Evolutionary conservation across 2,113 vertebrate genomes (phyloP).

Genomic region (Lampris incognitus): DNA sequence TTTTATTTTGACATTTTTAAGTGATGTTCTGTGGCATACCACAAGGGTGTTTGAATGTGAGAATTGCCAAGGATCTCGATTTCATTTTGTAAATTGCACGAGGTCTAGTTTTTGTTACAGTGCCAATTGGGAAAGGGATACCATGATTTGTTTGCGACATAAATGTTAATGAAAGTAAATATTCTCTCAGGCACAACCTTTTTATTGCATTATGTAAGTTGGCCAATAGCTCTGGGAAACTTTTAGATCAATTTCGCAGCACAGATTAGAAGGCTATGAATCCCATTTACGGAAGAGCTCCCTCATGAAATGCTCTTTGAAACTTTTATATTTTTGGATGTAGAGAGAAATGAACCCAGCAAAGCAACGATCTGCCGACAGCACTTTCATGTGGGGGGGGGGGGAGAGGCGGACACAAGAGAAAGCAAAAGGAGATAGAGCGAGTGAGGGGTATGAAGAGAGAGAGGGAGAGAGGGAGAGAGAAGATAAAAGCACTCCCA

Average conservation of each 20-base stretch:
- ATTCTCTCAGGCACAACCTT: conserved; percentile 75
- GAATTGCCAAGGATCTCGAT: conserved; percentile 8
- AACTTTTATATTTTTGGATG: conserved; percentile 85
- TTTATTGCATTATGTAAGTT: conserved; percentile 82
- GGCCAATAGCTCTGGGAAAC: conserved; percentile 83
- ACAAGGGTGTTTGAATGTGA: conserved; percentile 32
- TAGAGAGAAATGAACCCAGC: conserved; percentile 79
- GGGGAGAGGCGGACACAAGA: conserved; percentile 60
- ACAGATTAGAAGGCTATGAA: conserved; percentile 86
- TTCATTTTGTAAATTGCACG: conserved; percentile 29
- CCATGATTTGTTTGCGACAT: conserved; percentile 74
- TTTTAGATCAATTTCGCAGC: conserved; percentile 85
- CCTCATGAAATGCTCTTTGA: conserved; percentile 84
- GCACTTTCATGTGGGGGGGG: conserved; percentile 79
- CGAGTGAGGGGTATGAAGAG: conserved; percentile 61
- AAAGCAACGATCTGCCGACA: conserved; percentile 82
- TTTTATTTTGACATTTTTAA: conserved; percentile 46
- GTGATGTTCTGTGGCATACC: conserved; percentile 7
- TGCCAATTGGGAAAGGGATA: conserved; percentile 34
- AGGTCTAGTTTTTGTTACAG: conserved; percentile 46
- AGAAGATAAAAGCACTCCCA: conserved; percentile 83
- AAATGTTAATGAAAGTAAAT: conserved; percentile 81
- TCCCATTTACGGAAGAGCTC: conserved; percentile 85
- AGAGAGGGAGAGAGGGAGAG: conserved; percentile 20
- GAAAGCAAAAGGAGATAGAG: conserved; percentile 73